Evolutionary conservation across 1,140 invertebrate genomes (phyloP).

Genomic region (Cherax destructor): DNA sequence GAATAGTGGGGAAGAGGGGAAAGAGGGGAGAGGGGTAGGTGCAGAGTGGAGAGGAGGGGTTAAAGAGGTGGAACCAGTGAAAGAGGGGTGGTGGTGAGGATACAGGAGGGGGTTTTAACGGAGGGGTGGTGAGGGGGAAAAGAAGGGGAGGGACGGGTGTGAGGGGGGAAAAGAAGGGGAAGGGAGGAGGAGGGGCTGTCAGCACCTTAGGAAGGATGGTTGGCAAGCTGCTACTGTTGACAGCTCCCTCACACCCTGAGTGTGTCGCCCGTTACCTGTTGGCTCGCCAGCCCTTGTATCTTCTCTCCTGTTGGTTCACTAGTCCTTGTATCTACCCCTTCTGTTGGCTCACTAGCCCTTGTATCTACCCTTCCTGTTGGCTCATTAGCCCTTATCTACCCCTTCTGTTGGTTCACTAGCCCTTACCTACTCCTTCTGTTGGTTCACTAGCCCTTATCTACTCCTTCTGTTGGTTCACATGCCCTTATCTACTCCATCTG

Average conservation of each 20-base stretch:
- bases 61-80: neutral
- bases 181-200: neutral
- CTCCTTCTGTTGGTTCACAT: neutral
- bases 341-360: neutral
- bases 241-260: neutral
- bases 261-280: neutral
- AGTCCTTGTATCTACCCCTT: neutral
- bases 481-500: neutral
- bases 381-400: neutral
- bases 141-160: too few species aligned
- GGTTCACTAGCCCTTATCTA: neutral
- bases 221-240: neutral
- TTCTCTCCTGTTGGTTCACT: neutral
- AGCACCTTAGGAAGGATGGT: neutral
- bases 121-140: neutral
- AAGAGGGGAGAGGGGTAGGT: neutral
- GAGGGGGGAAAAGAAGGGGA: too few species aligned
- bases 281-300: neutral
- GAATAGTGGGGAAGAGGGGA: neutral
- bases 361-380: neutral
- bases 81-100: neutral
- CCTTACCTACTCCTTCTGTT: neutral
- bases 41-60: neutral
- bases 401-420: neutral
- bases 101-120: too few species aligned